Evolutionary conservation across 1,140 invertebrate genomes (phyloP).

Genomic region (Glomeris maerens): DNA sequence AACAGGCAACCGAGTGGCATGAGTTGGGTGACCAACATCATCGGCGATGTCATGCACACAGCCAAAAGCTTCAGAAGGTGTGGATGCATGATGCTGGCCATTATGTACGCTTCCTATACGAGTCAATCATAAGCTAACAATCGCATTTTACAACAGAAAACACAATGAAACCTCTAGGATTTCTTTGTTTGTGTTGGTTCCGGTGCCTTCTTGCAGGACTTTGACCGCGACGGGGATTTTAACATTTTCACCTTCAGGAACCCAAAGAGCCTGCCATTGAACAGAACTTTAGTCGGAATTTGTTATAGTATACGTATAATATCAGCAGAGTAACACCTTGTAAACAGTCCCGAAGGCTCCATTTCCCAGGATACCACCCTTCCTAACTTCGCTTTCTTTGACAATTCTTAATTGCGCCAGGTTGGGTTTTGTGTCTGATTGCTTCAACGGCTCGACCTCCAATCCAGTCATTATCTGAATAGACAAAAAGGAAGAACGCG

Average conservation of each 20-base stretch:
- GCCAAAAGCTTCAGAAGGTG: slow-evolving; percentile 86
- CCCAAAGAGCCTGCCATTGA: slow-evolving; percentile 65
- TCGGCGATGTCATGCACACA: slow-evolving; percentile 92
- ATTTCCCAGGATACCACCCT: slow-evolving; percentile 78
- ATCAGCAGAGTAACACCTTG: slow-evolving; percentile 38
- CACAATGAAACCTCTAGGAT: slow-evolving; percentile 80
- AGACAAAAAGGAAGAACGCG: slow-evolving; percentile 25
- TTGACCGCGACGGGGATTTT: slow-evolving; percentile 98
- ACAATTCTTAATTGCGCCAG: slow-evolving; percentile 82
- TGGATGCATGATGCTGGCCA: slow-evolving; percentile 92
- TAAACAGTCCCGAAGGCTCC: slow-evolving; percentile 98
- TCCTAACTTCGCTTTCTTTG: slow-evolving; percentile 82
- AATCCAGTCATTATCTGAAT: slow-evolving; percentile 45
- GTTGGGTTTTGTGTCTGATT: slow-evolving; percentile 82
- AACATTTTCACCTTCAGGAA: slow-evolving; percentile 82
- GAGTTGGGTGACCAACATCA: slow-evolving; percentile 94
- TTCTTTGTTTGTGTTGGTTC: slow-evolving; percentile 82
- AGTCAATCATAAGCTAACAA: background rate
- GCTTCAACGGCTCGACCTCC: slow-evolving; percentile 65
- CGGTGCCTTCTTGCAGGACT: slow-evolving; percentile 71
- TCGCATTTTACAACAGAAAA: slow-evolving; percentile 9
- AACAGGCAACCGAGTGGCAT: slow-evolving; percentile 93
- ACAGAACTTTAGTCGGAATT: slow-evolving; percentile 2
- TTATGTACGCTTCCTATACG: slow-evolving; percentile 77
- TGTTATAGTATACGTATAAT: background rate